Evolutionary conservation across 2,888 invertebrate genomes (phyloP).

Genomic region (Idaea biselata): DNA sequence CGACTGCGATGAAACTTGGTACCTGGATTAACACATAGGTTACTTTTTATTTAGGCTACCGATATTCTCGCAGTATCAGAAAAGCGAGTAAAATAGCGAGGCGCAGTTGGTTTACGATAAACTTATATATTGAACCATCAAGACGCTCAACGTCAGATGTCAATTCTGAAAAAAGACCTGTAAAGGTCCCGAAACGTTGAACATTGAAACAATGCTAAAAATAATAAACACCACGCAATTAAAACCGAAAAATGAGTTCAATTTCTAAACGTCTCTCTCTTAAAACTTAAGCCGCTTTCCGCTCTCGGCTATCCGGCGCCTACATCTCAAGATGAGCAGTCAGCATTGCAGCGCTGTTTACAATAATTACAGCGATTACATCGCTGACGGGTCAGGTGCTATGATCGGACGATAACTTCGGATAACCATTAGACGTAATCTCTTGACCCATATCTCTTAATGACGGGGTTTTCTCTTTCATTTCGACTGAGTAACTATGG

Average conservation of each 20-base stretch:
- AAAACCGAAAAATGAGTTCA: too few relatives aligned
- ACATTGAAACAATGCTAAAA: too few relatives aligned
- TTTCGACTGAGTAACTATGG: conserved; percentile 12
- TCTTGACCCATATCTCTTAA: conserved; percentile 14
- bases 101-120: background rate
- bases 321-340: conserved; percentile 44
- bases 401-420: conserved; percentile 22
- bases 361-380: conserved; percentile 59
- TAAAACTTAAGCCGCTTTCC: conserved; percentile 15
- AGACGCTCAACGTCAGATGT: background rate
- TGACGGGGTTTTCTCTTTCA: conserved; percentile 14
- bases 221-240: too few relatives aligned
- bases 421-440: conserved; percentile 24
- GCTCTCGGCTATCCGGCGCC: conserved; percentile 36
- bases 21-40: too few relatives aligned
- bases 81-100: background rate
- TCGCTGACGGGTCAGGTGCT: conserved; percentile 47
- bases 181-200: too few relatives aligned
- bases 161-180: too few relatives aligned
- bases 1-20: too few relatives aligned
- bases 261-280: conserved; percentile 4
- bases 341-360: conserved; percentile 44
- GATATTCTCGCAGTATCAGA: too few relatives aligned
- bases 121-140: background rate
- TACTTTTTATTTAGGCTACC: too few relatives aligned